These are phyloP conservation scores for Aphrophora alni DNA, from an alignment of 2,888 invertebrate genomes.

Conservation along the genomic window DNA sequence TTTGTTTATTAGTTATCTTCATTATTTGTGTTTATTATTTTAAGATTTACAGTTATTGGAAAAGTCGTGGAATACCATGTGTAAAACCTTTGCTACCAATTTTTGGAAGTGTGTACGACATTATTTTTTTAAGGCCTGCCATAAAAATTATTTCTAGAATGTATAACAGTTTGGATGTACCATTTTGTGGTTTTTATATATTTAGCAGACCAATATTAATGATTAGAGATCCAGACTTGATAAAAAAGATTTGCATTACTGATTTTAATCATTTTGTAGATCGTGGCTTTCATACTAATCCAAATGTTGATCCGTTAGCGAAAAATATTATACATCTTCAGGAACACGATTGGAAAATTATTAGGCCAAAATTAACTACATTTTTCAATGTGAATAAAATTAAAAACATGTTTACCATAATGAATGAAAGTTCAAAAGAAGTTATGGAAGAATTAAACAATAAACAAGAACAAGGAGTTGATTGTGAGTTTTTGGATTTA, in stretches of 20 bases:
- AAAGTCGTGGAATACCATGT: background rate
- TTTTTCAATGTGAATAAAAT: background rate
- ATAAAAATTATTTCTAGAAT: background rate
- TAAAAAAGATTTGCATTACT: background rate
- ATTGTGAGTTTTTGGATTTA: background rate
- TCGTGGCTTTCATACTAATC: background rate
- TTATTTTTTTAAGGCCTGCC: background rate
- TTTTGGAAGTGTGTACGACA: background rate
- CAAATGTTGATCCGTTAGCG: background rate
- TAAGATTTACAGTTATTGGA: background rate
- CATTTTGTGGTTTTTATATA: background rate
- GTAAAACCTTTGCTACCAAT: background rate
- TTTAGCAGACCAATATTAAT: background rate
- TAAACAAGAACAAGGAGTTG: background rate
- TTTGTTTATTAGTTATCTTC: background rate
- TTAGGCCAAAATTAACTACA: background rate
- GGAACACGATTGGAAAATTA: background rate
- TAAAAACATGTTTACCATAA: background rate
- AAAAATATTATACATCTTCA: background rate
- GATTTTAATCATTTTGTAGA: background rate
- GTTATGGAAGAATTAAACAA: background rate
- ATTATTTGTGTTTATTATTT: background rate
- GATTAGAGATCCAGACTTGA: background rate
- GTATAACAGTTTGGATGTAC: background rate
- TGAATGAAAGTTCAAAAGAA: background rate